Percentiles rank a stretch among this genome's conserved stretches.
phyloP scores from a whole-genome alignment of 2,888 invertebrate species.

The Drosophila paramelanica region DNA sequence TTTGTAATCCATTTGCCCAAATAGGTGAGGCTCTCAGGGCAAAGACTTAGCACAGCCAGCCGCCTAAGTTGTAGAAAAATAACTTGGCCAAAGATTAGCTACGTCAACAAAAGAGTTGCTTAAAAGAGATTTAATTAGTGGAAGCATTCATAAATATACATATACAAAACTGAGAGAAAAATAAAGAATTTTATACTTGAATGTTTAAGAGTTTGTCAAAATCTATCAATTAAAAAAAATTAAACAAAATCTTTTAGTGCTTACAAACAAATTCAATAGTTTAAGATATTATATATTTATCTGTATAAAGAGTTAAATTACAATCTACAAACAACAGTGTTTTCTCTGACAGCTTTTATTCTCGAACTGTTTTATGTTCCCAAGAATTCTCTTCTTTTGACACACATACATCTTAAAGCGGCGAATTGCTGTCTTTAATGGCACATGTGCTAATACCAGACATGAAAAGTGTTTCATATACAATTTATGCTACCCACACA shows the following conservation, averaged over 20 bases:
- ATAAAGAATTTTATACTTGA: too few species aligned
- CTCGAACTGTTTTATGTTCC: too few species aligned
- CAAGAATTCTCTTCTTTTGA: constrained; percentile 2
- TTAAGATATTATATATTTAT: too few species aligned
- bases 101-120: constrained; percentile 8
- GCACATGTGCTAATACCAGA: constrained; percentile 31
- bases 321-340: too few species aligned
- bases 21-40: constrained; percentile 42
- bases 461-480: constrained; percentile 11
- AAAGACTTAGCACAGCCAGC: constrained; percentile 18
- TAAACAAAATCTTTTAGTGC: too few species aligned
- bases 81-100: constrained; percentile 31
- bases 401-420: background rate
- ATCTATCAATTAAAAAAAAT: too few species aligned
- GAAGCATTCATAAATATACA: background rate
- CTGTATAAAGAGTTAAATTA: too few species aligned
- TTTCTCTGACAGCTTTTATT: background rate
- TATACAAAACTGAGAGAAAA: too few species aligned
- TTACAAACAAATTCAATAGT: too few species aligned
- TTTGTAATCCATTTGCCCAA: constrained; percentile 64
- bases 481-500: constrained; percentile 20
- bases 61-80: constrained; percentile 8
- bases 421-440: constrained; percentile 26
- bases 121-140: background rate
- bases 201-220: too few species aligned